Evolutionary conservation across 2,888 invertebrate genomes (phyloP), one percentile per base, ranked within the genome.

Genomic region (Chymomyza amoena): DNA sequence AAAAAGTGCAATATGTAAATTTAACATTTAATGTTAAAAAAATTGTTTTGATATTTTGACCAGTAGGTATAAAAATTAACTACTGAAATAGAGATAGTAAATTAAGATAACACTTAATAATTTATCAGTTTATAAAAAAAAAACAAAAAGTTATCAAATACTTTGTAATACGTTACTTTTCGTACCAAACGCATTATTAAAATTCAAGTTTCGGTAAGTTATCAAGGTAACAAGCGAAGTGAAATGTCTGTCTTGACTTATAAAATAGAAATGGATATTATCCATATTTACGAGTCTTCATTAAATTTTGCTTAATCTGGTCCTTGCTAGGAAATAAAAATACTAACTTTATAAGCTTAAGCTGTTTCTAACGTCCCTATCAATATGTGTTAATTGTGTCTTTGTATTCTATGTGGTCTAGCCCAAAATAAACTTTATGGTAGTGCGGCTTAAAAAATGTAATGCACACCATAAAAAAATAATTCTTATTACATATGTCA

Each of bases 401-500:
- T 45, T 45, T 45, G 39, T 45, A 13, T 45, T 45, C 39, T 45
- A 45, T 6, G 39, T 45, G 13, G 4, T 13, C 39, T 45, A 13
- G 13, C 13, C 39, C 7, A 36, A 9, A 36, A 36, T 36, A 36
- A 9, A 9, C 7, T 36, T 4, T 36, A 36, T 36, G 36, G 6
- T 36, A 36, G 36, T 36, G 9, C 36, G 5, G 36, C 36, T 36
- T 9, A 36, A 36, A 36, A 36, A 36, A 36, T 36, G 6, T 36
- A 36, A 36, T 36, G 36, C 36, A 36, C 36, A 9, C 36, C 1
- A 4, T 36, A 7, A 36, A 36, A 36, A 7, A 36, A 9, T 7
- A 13, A 13, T 13, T 4, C 39, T 81, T 82, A 77, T 87, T 80
- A 72, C 16, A 84, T 82, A 81, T 71, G 73, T 20, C 62, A 79